These are phyloP conservation scores for Rhynchonycteris naso DNA, from an alignment of 2,797 vertebrate genomes.

Conservation along the genomic window DNA sequence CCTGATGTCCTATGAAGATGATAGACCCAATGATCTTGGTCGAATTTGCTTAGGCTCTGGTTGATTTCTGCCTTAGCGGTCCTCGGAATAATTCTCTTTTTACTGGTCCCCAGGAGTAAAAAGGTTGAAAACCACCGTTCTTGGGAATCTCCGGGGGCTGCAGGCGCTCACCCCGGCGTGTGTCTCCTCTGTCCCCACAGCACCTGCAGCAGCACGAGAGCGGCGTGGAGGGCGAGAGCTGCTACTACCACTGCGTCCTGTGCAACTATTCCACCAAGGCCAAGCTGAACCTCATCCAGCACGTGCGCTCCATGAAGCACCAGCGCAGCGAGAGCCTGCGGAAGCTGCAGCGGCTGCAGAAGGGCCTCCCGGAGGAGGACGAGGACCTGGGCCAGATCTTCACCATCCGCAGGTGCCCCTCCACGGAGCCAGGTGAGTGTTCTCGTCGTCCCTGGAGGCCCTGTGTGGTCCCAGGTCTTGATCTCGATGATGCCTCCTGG, in stretches of 20 bases:
- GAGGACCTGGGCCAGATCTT: slow-evolving; percentile 97
- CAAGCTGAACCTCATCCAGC: slow-evolving; percentile 99
- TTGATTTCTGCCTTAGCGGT: too few relatives aligned
- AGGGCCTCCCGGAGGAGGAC: slow-evolving; percentile 96
- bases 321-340: slow-evolving; percentile 98
- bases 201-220: slow-evolving; percentile 99
- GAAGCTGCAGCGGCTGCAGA: slow-evolving; percentile 97
- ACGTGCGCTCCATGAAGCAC: slow-evolving; percentile 99
- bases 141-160: too few relatives aligned
- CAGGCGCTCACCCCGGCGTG: neutral
- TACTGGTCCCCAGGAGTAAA: too few relatives aligned
- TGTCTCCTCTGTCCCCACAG: slow-evolving; percentile 85
- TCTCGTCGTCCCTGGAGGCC: rapidly evolving
- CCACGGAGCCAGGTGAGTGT: slow-evolving; percentile 93
- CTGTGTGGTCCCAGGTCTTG: rapidly evolving
- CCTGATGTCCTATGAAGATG: too few relatives aligned
- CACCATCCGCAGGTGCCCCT: slow-evolving; percentile 96
- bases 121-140: too few relatives aligned
- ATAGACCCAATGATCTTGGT: too few relatives aligned
- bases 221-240: slow-evolving; percentile 95
- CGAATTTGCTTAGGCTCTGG: too few relatives aligned
- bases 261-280: slow-evolving; percentile 99
- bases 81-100: too few relatives aligned
- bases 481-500: neutral
- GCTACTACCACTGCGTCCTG: slow-evolving; percentile 98